A percentile compares a stretch with the other conserved stretches of the same genome.
Conservation (phyloP, 2,888 invertebrate genomes). For the Noctua janthe region DNA sequence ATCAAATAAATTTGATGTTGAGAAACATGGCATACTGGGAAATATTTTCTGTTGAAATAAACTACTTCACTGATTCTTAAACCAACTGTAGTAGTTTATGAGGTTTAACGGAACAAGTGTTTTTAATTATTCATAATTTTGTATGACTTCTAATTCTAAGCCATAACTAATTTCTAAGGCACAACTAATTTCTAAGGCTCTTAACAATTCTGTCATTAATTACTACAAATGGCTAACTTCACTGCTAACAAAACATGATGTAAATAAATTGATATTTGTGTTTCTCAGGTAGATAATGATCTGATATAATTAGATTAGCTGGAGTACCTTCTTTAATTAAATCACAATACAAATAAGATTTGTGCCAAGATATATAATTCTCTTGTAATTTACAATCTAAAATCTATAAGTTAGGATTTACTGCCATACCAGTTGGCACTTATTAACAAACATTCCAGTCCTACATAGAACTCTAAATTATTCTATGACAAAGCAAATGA, state of each 20-base stretch:
- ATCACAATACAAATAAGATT: constrained; percentile 17
- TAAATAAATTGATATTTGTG: constrained; percentile 31
- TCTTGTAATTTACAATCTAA: constrained; percentile 2
- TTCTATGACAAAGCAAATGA: not conserved
- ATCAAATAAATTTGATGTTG: not conserved
- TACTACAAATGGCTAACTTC: not conserved
- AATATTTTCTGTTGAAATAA: not conserved
- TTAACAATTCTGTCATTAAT: not conserved
- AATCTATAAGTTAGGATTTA: constrained; percentile 3
- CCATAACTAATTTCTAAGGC: not conserved
- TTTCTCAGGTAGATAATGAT: constrained; percentile 35
- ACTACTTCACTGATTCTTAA: not conserved
- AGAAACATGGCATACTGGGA: not conserved
- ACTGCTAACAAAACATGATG: constrained; percentile 8
- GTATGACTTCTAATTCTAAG: constrained; percentile 34
- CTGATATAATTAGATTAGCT: constrained; percentile 38
- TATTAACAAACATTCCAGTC: not conserved
- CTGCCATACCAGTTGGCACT: not conserved
- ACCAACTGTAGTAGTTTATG: constrained; percentile 2
- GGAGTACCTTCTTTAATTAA: constrained; percentile 1
- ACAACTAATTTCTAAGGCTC: not conserved
- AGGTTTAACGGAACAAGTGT: not conserved
- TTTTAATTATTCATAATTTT: constrained; percentile 14
- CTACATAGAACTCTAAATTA: not conserved
- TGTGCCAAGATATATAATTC: not conserved